Conservation (phyloP, 2,113 vertebrate genomes). For the Cichladusa arquata region DNA sequence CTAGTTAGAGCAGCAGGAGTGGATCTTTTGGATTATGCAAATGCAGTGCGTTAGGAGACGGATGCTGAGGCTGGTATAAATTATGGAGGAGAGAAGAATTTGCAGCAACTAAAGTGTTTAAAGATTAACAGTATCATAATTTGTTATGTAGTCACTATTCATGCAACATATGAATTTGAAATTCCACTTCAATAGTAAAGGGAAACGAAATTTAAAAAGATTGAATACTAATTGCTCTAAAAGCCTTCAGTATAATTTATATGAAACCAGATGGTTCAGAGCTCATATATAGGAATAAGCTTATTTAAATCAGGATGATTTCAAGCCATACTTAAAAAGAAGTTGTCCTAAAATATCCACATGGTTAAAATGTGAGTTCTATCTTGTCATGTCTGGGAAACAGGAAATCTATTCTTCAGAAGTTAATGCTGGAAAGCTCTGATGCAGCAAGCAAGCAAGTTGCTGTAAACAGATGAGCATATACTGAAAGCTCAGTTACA, state of each 20-base stretch:
- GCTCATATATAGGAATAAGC: neutral
- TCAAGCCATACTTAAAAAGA: neutral
- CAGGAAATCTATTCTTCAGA: neutral
- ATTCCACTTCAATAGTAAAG: neutral
- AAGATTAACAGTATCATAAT: neutral
- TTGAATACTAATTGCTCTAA: neutral
- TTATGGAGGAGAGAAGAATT: neutral
- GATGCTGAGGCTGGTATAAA: neutral
- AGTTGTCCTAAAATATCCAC: neutral
- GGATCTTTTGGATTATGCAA: neutral
- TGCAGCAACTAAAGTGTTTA: neutral
- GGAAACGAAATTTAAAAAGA: neutral
- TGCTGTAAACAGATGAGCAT: neutral
- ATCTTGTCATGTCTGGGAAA: neutral
- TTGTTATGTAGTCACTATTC: neutral
- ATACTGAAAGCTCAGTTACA: neutral
- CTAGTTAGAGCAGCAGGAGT: neutral
- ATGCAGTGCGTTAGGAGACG: neutral
- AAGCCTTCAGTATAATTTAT: neutral
- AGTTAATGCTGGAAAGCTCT: neutral
- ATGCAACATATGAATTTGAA: neutral
- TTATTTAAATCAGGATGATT: neutral
- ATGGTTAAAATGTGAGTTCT: neutral
- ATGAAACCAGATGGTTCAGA: neutral
- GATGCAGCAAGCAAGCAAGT: neutral